Evolutionary conservation across 2,113 vertebrate genomes (phyloP), one percentile per base, ranked within the genome.

Genomic region (Anseranas semipalmata): DNA sequence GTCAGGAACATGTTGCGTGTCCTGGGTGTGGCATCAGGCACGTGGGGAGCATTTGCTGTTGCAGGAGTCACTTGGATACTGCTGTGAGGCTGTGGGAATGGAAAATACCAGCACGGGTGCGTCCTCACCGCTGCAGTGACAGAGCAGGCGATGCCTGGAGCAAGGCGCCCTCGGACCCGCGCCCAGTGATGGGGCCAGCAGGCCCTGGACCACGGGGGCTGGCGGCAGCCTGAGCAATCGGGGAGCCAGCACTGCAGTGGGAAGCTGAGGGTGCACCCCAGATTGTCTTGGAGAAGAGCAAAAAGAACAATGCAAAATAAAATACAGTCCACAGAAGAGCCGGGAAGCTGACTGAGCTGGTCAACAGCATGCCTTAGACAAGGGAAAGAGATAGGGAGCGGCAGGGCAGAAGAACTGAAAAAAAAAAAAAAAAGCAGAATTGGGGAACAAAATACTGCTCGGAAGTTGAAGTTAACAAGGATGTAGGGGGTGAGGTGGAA

Each of bases 71-170:
- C 83, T 76, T 71, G 83, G 78, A 90, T 80, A 30, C 78, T 56
- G 68, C 74, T 2, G 0, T 52, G 73, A 73, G 43, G 48, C 77
- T 87, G n/a, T 19, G 82, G 91, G 85, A 91, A 93, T 85, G 87
- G 91, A 91, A 97, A 89, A 89, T 48, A 50, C 4, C 15, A 10
- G 81, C 70, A n/a, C 0, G 25, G 78, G 14, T 67, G 60, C 39
- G 22, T 65, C 82, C 80, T 89, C 65, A 65, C 4, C 55, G 2
- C 50, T 78, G 84, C 77, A 0, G 0, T 58, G 43, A 52, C 4
- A 13, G 87, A 87, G 91, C 91, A 95, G 96, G 80, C 60, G 87
- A 89, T 78, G 95, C 65, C 46, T 78, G 80, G 33, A 85, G 74
- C 24, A 76, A 85, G 68, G 24, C 70, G 79, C 65, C 56, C 65